Evolutionary conservation across 2,888 invertebrate genomes (phyloP).

Genomic region (Teinopalpus imperialis): DNA sequence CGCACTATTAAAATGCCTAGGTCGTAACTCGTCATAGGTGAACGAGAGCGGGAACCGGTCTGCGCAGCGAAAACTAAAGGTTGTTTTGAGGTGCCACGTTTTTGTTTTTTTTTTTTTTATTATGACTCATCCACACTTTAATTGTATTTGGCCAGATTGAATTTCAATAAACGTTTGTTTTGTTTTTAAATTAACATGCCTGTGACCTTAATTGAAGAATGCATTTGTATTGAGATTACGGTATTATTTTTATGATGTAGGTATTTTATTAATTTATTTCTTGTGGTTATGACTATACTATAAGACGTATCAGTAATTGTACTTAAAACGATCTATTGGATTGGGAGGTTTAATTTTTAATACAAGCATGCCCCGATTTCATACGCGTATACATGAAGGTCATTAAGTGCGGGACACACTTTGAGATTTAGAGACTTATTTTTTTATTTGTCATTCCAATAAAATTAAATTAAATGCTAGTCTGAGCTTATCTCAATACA

Average conservation of each 20-base stretch:
- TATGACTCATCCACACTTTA: conserved; percentile 19
- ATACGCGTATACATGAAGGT: no score
- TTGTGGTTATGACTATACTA: no score
- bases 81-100: conserved; percentile 11
- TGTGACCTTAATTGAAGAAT: conserved; percentile 10
- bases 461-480: no score
- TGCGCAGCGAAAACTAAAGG: conserved; percentile 20
- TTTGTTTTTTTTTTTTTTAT: conserved; percentile 16
- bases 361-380: no score
- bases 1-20: conserved; percentile 25
- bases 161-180: conserved; percentile 18
- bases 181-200: conserved; percentile 1
- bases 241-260: conserved; percentile 9
- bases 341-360: no score
- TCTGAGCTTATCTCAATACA: no score
- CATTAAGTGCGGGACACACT: no score
- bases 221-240: conserved; percentile 1
- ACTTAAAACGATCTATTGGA: no score
- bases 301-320: no score
- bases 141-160: conserved; percentile 23
- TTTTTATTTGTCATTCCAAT: no score
- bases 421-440: no score
- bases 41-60: conserved; percentile 19
- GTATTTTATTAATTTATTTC: no score
- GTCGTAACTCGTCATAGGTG: conserved; percentile 27